Base-by-base conservation (phyloP, 2,113 vertebrate genomes). In the Protomyctophum bolini region DNA sequence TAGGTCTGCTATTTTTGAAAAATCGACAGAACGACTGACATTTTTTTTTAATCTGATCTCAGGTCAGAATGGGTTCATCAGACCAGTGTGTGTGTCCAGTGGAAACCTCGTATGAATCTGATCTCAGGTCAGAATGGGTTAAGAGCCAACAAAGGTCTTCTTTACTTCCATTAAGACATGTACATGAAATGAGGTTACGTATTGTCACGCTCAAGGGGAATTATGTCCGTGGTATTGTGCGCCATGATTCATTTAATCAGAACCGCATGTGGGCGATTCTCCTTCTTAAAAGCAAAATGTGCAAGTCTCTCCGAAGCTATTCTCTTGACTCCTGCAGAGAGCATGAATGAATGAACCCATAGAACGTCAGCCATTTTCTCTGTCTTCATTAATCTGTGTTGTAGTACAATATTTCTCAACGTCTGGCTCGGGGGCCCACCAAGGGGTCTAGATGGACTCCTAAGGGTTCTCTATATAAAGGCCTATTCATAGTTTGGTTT, bases 341-440 rank as follows among this genome's bases (percentile, higher is more conserved):
- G 56, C 52, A 11, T 12, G 11, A 54, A 8, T 70, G 10, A 76
- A 73, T 70, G 10, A 76, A 73, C 50, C 45, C 62, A 10, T 48
- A 47, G n/a, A 55, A 54, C 11, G 21, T 41, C 6, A 6, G 73
- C 76, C 69, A 58, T 62, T 68, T 78, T 57, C 33, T 58, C 49
- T 63, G 41, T 62, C 52, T 68, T 64, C 15, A 41, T 41, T 21
- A 21, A 41, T 41, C 33, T 41, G 33, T 41, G 33, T 41, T 41
- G 1, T 41, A 41, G 33, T 41, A 41, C 33, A 41, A 41, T 41
- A 6, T 41, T 41, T 41, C 33, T 41, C 33, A 41, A 41, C 33
- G 2, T 41, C 2, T 33, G 33, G 33, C 2, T 2, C 33, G n/a
- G 33, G 33, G 33, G 33, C 33, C 33, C 3, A 41, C 33, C 33